Evolutionary conservation across 2,797 vertebrate genomes (phyloP), one percentile per base, ranked within the genome.

Genomic region (Halcyon leucocephala): DNA sequence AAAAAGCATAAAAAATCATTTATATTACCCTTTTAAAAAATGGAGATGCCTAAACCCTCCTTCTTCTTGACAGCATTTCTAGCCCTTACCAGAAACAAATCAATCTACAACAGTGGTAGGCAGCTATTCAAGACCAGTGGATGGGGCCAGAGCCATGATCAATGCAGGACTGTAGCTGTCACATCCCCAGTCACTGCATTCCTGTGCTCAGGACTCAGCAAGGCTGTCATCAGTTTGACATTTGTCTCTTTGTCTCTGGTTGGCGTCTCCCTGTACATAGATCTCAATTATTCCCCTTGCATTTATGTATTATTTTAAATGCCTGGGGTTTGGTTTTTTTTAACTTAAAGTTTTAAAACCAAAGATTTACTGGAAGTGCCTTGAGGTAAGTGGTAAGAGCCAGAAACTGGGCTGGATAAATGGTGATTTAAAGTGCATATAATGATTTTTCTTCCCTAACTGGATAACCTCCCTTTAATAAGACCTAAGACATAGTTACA

Each of bases 111-210:
- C 95, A 95, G 96, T 86, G 91, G 78, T 54, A 90, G 86, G 54
- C 85, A 65, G 66, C 84, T 84, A 58, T 82, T 78, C 73, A 69
- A 37, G 74, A 82, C 81, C 90, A 85, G 92, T 2, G 95, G 93
- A 91, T n/a, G 26, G 66, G 96, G 93, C 92, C 96, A 96, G 96
- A 86, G 64, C 82, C 89, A 64, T 60, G 57, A 54, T 65, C 79
- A 87, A 81, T 61, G 72, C 78, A 87, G 83, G 84, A 93, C 51
- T 86, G 73, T 28, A 82, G 25, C 62, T 62, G 48, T 37, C 16
- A 2, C 67, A 62, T 29, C 39, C 31, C 4, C 33, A 49, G 29
- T 66, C 46, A 55, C 71, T 52, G 41, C 71, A 89, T 66, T 69
- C 33, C 39, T 11, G 2, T 35, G 37, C 78, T 88, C 49, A 51